Evolutionary conservation across 2,113 vertebrate genomes (phyloP), one percentile per base, ranked within the genome.

Genomic region (Anseranas semipalmata): DNA sequence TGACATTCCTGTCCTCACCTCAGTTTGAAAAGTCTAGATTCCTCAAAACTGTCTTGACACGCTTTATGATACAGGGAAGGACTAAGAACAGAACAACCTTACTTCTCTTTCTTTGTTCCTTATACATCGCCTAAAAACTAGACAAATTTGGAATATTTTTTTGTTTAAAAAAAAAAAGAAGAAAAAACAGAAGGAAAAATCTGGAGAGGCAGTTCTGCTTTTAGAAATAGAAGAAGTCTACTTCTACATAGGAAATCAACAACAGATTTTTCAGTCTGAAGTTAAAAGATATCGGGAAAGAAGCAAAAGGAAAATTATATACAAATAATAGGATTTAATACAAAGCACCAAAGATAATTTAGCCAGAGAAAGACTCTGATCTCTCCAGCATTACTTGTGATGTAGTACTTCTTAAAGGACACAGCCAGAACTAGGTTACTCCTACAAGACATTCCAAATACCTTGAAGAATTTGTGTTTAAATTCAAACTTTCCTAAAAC

Each of bases 31-130:
- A 78, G 22, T 30, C 60, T 71, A 76, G 28, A 74, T 67, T 74
- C 19, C 73, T 87, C 45, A 70, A 48, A 78, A 77, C 46, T 60
- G 13, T 91, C 83, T 68, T 20, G 12, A 41, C 21, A n/a, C 12
- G 18, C 50, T 95, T 81, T 19, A 52, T 39, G 37, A 70, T 3
- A 62, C 15, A 79, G 12, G 22, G 63, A 67, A 74, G 52, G 22
- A 85, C 48, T 53, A 80, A 80, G 35, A 28, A 70, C 13, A 58
- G 16, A 86, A 65, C 28, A 67, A 22, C 21, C 58, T 78, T 56
- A 93, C 43, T 95, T 95, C 66, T 93, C 80, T 71, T 93, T 90
- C 46, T 86, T 85, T 79, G 68, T 92, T 96, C 70, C 70, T 90
- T 84, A 81, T 78, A 70, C 14, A n/a, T 50, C 27, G 90, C 88